phyloP scores from a whole-genome alignment of 1,140 invertebrate species.

The Lordiphosa clarofinis region DNA sequence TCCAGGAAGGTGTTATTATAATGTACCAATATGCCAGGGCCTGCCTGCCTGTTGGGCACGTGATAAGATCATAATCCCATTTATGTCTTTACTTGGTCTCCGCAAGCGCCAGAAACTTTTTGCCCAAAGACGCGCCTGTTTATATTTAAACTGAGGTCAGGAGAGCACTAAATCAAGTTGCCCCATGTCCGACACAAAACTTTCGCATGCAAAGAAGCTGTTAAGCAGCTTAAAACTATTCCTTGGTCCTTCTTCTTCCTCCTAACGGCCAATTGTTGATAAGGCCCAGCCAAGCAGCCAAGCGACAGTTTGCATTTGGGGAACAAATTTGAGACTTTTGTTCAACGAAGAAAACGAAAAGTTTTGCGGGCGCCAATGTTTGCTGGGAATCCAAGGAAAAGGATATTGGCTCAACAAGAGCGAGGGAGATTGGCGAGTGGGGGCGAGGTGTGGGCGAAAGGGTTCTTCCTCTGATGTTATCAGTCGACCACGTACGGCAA shows the following conservation, averaged over 20 bases:
- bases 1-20: slow-evolving; percentile 62
- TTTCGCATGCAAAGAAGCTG: slow-evolving; percentile 61
- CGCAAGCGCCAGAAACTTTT: too few species aligned
- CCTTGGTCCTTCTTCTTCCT: slow-evolving; percentile 16
- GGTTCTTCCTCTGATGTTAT: slow-evolving; percentile 39
- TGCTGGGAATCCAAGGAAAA: background rate
- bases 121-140: slow-evolving; percentile 57
- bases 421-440: too few species aligned
- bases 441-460: background rate
- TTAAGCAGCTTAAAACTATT: slow-evolving; percentile 79
- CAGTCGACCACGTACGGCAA: slow-evolving; percentile 53
- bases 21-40: slow-evolving; percentile 61
- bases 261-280: slow-evolving; percentile 65
- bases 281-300: slow-evolving; percentile 70
- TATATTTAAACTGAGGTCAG: slow-evolving; percentile 79
- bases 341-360: slow-evolving; percentile 32
- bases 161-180: slow-evolving; percentile 79
- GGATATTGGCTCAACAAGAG: too few species aligned
- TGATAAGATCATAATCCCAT: slow-evolving; percentile 80
- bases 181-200: slow-evolving; percentile 45
- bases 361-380: slow-evolving; percentile 3
- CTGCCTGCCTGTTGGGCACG: slow-evolving; percentile 43
- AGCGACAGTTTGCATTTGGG: slow-evolving; percentile 71
- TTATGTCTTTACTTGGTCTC: slow-evolving; percentile 72
- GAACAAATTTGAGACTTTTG: slow-evolving; percentile 76